phyloP scores from a whole-genome alignment of 2,797 vertebrate species.

The Cheirogaleus major region DNA sequence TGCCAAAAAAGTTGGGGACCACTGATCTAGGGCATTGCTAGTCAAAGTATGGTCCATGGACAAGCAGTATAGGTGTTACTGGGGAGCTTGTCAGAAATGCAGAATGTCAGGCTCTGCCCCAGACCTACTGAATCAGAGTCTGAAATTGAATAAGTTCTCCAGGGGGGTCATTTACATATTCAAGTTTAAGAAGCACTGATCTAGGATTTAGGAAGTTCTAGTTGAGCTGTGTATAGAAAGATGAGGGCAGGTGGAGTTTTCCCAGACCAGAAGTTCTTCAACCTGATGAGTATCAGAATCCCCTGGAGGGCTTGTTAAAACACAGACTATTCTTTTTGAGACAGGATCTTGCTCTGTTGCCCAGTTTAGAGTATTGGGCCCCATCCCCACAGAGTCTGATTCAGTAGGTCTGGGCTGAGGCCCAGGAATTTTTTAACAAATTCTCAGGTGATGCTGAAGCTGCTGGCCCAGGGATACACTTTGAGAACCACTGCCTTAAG shows the following conservation, averaged over 20 bases:
- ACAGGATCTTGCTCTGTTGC: background rate
- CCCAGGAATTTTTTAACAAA: background rate
- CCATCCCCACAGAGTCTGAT: background rate
- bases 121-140: background rate
- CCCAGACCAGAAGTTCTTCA: background rate
- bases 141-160: background rate
- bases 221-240: background rate
- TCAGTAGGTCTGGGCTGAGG: background rate
- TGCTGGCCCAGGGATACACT: background rate
- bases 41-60: background rate
- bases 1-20: no score
- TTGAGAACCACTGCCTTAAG: background rate
- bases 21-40: background rate
- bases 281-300: background rate
- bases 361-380: background rate
- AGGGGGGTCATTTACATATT: background rate
- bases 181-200: background rate
- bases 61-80: background rate
- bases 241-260: slow-evolving; percentile 1
- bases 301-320: background rate
- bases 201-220: background rate
- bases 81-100: background rate
- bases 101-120: background rate
- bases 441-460: background rate
- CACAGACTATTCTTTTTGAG: background rate